phyloP scores from a whole-genome alignment of 2,113 vertebrate species.

The Scomber colias region DNA sequence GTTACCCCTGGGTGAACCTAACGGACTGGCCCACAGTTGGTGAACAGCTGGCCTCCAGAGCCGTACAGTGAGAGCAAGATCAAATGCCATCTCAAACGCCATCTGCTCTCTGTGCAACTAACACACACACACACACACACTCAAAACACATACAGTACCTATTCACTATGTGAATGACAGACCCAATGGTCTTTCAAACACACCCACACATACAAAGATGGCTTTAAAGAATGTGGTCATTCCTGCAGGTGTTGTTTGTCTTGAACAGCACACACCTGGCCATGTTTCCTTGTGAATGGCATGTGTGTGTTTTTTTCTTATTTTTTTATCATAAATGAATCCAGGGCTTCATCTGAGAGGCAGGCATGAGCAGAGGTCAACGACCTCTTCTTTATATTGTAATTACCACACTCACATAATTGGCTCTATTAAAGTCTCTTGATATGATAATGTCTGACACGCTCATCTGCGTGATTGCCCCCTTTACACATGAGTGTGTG shows the following conservation, averaged over 20 bases:
- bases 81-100: constrained; percentile 38
- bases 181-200: constrained; percentile 27
- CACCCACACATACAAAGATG: background rate
- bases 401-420: constrained; percentile 73
- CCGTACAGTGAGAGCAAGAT: constrained; percentile 34
- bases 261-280: constrained; percentile 31
- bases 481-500: constrained; percentile 29
- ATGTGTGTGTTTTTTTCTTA: constrained; percentile 19
- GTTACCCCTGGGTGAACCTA: constrained; percentile 49
- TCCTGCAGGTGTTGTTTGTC: constrained; percentile 63
- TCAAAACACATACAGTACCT: no score
- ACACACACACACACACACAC: constrained; percentile 3
- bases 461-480: constrained; percentile 72
- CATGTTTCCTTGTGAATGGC: background rate
- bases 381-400: constrained; percentile 66
- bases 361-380: constrained; percentile 63
- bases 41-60: constrained; percentile 42
- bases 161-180: constrained; percentile 6
- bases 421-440: constrained; percentile 74
- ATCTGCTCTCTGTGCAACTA: constrained; percentile 46
- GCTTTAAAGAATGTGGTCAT: constrained; percentile 51
- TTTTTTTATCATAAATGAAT: constrained; percentile 36
- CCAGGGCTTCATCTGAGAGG: constrained; percentile 32
- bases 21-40: background rate
- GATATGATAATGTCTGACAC: constrained; percentile 75